phyloP scores from a whole-genome alignment of 2,888 invertebrate genomes.

The Dryobota labecula region DNA sequence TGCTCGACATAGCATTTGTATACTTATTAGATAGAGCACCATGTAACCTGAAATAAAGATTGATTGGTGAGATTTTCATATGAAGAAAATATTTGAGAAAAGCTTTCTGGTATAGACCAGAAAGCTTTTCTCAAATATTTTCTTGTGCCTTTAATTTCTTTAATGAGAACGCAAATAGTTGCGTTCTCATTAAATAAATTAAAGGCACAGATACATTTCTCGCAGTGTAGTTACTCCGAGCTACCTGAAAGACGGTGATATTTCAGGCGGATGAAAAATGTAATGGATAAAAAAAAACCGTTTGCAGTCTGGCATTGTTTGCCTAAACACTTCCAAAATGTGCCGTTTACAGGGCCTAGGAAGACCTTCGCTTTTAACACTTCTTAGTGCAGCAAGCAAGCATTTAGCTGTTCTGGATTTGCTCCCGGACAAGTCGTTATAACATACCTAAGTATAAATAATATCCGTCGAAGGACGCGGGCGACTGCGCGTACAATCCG shows the following conservation, averaged over 20 bases:
- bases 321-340: background rate
- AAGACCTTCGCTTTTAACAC: background rate
- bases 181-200: background rate
- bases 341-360: background rate
- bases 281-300: background rate
- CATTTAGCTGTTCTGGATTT: background rate
- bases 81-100: background rate
- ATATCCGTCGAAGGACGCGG: constrained; percentile 92
- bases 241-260: background rate
- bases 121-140: too few species aligned
- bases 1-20: constrained; percentile 93
- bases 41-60: constrained; percentile 90
- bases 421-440: background rate
- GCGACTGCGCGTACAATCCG: constrained; percentile 93
- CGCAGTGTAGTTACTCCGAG: background rate
- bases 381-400: background rate
- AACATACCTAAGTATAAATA: constrained; percentile 93
- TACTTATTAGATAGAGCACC: constrained; percentile 92
- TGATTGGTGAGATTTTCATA: background rate
- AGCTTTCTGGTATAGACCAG: too few species aligned
- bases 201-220: background rate
- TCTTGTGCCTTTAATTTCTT: too few species aligned
- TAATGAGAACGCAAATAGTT: too few species aligned
- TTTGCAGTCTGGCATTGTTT: background rate
- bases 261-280: background rate